Base-by-base conservation (phyloP, 2,888 invertebrate genomes). In the Aquatica leii region DNA sequence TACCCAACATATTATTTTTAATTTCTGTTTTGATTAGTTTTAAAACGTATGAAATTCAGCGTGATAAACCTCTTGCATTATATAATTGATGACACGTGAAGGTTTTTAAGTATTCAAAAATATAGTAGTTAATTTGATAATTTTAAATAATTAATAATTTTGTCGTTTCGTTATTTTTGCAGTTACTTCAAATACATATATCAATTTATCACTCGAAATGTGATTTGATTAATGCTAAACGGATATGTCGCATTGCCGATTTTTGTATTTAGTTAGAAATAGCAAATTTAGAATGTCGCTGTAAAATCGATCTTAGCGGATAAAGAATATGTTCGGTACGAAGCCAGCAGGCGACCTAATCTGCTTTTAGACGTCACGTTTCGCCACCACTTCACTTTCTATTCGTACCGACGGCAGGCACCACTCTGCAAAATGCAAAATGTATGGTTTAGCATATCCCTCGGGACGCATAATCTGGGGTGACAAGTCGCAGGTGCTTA, bases 331-430 rank as follows among this genome's bases (percentile, higher is more conserved):
- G 63, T 59, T 55, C 55, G 59, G 59, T 64, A 59, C 63, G 49
- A 55, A 59, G 63, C 59, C 59, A 64, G 63, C 63, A 64, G 63
- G 63, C 63, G 58, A 59, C 55, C 59, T 64, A 64, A 64, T 64
- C 59, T 64, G 59, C 59, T 64, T 65, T 61, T 61, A 65, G 60
- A 61, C 61, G 65, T 65, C 65, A 65, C 65, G 65, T 65, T 61
- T 83, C 83, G 83, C 83, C 83, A 84, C 84, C 84, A 84, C 84
- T 84, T 84, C 84, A 84, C 84, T 83, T 82, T 68, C 71, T 68
- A 69, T 72, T 71, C 71, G 66, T 67, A 55, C 62, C 41, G 41
- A 8, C 41, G 17, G 17, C 41, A 14, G 62, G 68, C 69, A 66
- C 67, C 70, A 72, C 72, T 74, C 72, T 67, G 72, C 74, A 69